Evolutionary conservation across 2,113 vertebrate species (phyloP).

Genomic region (Phalacrocorax carbo): DNA sequence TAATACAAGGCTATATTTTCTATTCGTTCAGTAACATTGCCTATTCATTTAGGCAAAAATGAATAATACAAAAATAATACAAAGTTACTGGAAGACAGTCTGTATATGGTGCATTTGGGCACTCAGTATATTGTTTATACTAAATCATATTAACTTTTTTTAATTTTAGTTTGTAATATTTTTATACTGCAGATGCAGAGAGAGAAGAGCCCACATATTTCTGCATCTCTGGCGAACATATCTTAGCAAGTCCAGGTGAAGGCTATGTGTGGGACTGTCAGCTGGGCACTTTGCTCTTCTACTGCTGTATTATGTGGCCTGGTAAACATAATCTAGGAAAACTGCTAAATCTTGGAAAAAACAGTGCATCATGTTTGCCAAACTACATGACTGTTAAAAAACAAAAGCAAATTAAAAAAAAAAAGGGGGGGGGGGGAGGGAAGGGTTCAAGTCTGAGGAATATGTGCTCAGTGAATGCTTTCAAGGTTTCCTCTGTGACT

Average conservation of each 20-base stretch:
- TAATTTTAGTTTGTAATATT: neutral
- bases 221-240: neutral
- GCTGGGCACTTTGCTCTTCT: neutral
- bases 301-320: neutral
- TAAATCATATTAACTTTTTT: neutral
- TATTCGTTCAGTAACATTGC: neutral
- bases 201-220: neutral
- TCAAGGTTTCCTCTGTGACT: neutral
- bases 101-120: neutral
- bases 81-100: neutral
- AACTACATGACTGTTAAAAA: neutral
- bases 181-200: neutral
- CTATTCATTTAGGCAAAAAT: neutral
- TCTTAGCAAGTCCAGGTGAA: neutral
- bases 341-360: neutral
- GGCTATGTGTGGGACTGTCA: neutral
- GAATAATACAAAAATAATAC: neutral
- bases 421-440: no score
- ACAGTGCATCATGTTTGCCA: neutral
- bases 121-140: neutral
- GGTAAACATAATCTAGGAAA: neutral
- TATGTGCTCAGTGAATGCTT: neutral
- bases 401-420: rapidly evolving
- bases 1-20: neutral
- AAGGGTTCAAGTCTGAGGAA: neutral